These are phyloP conservation scores for Desmodus rotundus DNA, from an alignment of 2,113 vertebrate species.

Conservation along the genomic window DNA sequence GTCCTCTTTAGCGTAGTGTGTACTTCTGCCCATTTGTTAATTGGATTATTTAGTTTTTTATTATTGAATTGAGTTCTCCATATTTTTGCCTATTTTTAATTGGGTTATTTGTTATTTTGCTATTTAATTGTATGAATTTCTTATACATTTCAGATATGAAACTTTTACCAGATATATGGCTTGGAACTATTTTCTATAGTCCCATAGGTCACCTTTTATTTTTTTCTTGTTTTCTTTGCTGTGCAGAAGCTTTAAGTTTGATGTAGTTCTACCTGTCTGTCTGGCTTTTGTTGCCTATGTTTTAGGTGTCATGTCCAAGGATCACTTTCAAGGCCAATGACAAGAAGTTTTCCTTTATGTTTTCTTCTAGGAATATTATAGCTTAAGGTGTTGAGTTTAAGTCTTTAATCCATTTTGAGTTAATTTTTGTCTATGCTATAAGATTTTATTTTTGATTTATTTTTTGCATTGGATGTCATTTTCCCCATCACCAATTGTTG, in stretches of 20 bases:
- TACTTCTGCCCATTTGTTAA: background rate
- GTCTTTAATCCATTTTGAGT: background rate
- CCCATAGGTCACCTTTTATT: background rate
- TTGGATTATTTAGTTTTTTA: background rate
- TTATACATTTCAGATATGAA: background rate
- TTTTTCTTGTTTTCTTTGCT: background rate
- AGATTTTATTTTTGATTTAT: background rate
- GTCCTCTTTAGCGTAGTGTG: background rate
- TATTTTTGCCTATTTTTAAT: background rate
- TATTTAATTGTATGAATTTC: background rate
- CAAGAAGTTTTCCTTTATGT: background rate
- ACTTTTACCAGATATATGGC: too few relatives aligned
- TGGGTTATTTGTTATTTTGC: background rate
- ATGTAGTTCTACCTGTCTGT: background rate
- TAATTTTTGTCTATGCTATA: too few relatives aligned
- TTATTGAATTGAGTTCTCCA: background rate
- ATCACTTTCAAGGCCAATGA: background rate
- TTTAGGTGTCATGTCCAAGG: background rate
- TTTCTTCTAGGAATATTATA: background rate
- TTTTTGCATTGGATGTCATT: background rate
- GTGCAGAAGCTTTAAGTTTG: background rate
- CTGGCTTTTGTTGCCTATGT: too few relatives aligned
- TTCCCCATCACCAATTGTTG: background rate
- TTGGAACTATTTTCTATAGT: background rate
- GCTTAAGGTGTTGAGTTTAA: background rate